Percentiles rank a stretch among this genome's conserved stretches.
These are phyloP conservation scores for Saccostrea glomerata DNA, from an alignment of 1,140 invertebrate genomes.

Conservation along the genomic window DNA sequence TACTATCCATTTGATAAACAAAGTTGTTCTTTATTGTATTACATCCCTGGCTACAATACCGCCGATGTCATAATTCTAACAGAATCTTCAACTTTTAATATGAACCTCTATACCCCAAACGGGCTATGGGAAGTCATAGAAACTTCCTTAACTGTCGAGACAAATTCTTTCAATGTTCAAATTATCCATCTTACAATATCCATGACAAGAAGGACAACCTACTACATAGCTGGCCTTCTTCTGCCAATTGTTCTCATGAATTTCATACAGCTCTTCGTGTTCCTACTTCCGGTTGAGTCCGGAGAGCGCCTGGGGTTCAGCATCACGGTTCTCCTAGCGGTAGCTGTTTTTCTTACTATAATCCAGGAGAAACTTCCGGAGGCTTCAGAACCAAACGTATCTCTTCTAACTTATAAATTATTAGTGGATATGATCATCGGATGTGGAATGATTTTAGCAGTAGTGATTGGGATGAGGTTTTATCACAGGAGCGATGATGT, in stretches of 20 bases:
- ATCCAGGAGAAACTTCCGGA: conserved; percentile 82
- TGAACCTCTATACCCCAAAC: conserved; percentile 81
- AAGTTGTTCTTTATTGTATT: conserved; percentile 81
- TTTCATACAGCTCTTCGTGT: conserved; percentile 80
- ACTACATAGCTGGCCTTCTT: conserved; percentile 79
- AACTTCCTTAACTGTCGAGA: not conserved
- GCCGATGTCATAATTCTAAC: conserved; percentile 79
- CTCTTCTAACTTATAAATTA: conserved; percentile 10
- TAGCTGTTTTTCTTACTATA: conserved; percentile 82
- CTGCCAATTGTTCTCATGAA: conserved; percentile 82
- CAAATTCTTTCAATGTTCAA: not conserved
- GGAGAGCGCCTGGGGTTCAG: conserved; percentile 82
- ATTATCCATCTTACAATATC: conserved; percentile 59
- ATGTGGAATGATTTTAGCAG: not conserved
- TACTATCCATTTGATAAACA: conserved; percentile 88
- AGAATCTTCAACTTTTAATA: conserved; percentile 79
- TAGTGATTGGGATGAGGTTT: not conserved
- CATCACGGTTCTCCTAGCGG: conserved; percentile 81
- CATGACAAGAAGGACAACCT: conserved; percentile 62
- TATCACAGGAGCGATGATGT: not conserved
- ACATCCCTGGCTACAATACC: conserved; percentile 60
- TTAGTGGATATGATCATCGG: not conserved
- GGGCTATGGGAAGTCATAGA: conserved; percentile 80
- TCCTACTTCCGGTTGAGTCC: conserved; percentile 81
- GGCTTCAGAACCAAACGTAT: conserved; percentile 75